A percentile compares a stretch with the other conserved stretches of the same genome.
Conservation (phyloP, 2,888 invertebrate species). For the Unio delphinus region DNA sequence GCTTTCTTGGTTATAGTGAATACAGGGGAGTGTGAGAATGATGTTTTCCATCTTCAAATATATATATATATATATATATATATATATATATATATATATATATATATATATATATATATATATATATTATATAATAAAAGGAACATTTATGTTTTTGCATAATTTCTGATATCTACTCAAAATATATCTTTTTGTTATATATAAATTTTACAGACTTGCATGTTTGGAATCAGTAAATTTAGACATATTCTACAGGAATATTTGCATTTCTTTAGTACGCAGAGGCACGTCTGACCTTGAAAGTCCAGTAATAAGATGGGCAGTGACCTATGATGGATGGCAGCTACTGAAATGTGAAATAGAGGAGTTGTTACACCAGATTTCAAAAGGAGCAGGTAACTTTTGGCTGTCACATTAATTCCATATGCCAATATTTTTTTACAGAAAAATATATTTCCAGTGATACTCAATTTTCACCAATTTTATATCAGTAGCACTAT, state of each 20-base stretch:
- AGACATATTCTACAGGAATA: too few relatives aligned
- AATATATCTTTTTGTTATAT: not conserved
- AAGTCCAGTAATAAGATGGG: slow-evolving; percentile 56
- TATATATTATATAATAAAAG: too few relatives aligned
- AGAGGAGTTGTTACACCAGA: slow-evolving; percentile 54
- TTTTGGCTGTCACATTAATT: not conserved
- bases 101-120: too few relatives aligned
- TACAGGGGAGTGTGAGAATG: too few relatives aligned
- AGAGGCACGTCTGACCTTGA: slow-evolving; percentile 26
- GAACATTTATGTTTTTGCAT: too few relatives aligned
- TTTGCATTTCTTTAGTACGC: not conserved
- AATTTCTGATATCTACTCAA: too few relatives aligned
- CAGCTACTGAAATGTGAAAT: slow-evolving; percentile 62
- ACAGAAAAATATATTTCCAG: not conserved
- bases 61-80: too few relatives aligned
- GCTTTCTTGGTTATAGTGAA: too few relatives aligned
- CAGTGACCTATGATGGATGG: slow-evolving; percentile 61
- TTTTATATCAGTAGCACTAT: not conserved
- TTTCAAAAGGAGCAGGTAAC: slow-evolving; percentile 64
- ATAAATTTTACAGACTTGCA: not conserved
- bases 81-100: too few relatives aligned
- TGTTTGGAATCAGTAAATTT: too few relatives aligned
- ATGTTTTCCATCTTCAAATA: too few relatives aligned
- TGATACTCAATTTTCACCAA: not conserved
- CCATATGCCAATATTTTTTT: not conserved